Evolutionary conservation across 2,113 vertebrate species (phyloP).

Genomic region (Rissa tridactyla): DNA sequence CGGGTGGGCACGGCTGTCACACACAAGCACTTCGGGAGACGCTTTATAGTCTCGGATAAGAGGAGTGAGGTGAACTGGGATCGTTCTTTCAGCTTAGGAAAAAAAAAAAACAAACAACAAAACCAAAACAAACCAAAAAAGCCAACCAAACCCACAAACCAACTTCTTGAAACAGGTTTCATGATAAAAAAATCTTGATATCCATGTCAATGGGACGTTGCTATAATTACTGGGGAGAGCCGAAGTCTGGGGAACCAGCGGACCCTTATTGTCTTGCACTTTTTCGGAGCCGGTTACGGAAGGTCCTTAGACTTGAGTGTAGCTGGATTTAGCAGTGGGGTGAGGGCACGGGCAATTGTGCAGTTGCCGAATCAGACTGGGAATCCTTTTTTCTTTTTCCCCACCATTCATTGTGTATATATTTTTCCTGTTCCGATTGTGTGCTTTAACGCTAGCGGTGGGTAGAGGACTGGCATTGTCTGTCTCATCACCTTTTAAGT

Average conservation of each 20-base stretch:
- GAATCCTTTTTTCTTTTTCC: neutral
- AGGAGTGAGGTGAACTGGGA: conserved; percentile 24
- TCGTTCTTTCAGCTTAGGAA: neutral
- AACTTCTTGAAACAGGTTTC: neutral
- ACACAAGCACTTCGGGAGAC: conserved; percentile 26
- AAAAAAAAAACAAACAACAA: neutral
- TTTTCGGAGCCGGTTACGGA: conserved; percentile 71
- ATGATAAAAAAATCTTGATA: neutral
- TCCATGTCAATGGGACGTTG: neutral
- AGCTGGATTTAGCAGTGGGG: conserved; percentile 73
- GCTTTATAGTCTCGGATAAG: neutral
- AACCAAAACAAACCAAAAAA: neutral
- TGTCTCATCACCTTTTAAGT: conserved; percentile 70
- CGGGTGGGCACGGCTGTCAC: conserved; percentile 62
- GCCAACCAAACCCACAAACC: too few relatives aligned
- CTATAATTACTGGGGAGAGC: neutral
- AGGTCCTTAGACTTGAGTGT: conserved; percentile 73
- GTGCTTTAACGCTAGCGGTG: neutral
- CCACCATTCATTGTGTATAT: neutral
- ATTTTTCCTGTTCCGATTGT: neutral
- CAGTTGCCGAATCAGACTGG: conserved; percentile 71
- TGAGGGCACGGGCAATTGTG: conserved; percentile 72
- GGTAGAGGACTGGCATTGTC: conserved; percentile 24
- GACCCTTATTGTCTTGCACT: conserved; percentile 57
- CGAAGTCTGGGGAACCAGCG: neutral